phyloP scores from a whole-genome alignment of 2,113 vertebrate species.

The Sceloporus undulatus region DNA sequence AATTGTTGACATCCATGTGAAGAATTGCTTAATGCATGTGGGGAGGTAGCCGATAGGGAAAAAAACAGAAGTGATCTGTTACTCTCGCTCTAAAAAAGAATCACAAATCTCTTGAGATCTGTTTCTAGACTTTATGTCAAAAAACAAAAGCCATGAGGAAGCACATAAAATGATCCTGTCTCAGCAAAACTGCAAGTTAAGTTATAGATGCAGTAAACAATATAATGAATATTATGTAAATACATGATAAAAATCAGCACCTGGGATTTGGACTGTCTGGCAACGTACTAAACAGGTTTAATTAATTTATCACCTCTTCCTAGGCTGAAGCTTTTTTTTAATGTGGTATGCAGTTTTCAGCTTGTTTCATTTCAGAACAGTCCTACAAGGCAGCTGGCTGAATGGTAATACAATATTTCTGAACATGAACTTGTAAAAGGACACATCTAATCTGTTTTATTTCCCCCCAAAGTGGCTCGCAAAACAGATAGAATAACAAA shows the following conservation, averaged over 20 bases:
- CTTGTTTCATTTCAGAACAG: not conserved
- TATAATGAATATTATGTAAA: not conserved
- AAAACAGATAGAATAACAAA: too few species aligned
- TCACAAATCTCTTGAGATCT: slow-evolving; percentile 19
- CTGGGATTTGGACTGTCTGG: not conserved
- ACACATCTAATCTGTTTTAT: not conserved
- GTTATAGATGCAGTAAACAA: not conserved
- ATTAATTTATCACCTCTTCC: not conserved
- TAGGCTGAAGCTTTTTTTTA: not conserved
- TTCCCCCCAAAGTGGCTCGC: too few species aligned
- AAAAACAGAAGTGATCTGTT: not conserved
- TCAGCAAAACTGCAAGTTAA: slow-evolving; percentile 5
- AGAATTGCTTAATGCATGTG: slow-evolving; percentile 38
- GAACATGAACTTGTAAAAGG: not conserved
- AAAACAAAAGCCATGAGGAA: slow-evolving; percentile 14
- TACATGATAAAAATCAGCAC: not conserved
- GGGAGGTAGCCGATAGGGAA: not conserved
- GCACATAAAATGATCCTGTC: slow-evolving; percentile 3
- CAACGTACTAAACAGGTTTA: not conserved
- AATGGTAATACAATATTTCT: not conserved
- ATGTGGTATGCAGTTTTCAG: not conserved
- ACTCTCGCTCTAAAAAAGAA: slow-evolving; percentile 23
- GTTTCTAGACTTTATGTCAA: slow-evolving; percentile 29
- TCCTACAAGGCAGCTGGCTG: not conserved
- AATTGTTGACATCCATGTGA: slow-evolving; percentile 31